Evolutionary conservation across 2,888 invertebrate genomes (phyloP), one percentile per base, ranked within the genome.

Genomic region (Sinelater perroti): DNA sequence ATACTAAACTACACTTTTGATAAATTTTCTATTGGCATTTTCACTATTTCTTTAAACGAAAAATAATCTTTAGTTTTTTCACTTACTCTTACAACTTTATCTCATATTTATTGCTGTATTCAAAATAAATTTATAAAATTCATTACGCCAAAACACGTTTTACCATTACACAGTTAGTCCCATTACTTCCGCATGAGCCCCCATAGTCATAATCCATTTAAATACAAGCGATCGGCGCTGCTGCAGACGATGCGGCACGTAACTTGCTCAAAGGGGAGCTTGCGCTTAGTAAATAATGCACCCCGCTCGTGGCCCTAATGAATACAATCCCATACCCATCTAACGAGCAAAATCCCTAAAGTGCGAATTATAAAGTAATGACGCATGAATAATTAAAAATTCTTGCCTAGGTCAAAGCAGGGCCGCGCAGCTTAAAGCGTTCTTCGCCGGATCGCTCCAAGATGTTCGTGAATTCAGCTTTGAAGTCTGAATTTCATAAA

Each of bases 401-500:
- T 28, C 31, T 42, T 44, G 51, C 36, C 21, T 60, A 56, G 60
- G 60, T 60, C 60, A 60, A 60, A 60, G 59, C 36, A 51, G 35
- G 17, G 20, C 36, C 50, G 33, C 40, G 33, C n/a, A 21, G 24
- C 40, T 44, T 38, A 45, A 59, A 55, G 38, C 36, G 36, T 45
- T 49, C 49, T 50, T 55, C 56, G 54, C 56, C 38, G 24, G 46
- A 59, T 56, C 31, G 46, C 44, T 56, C 33, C 38, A 57, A 55
- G 52, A 57, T 26, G 56, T 47, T 51, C 55, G 11, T 56, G 56
- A 60, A 56, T 56, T 58, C 40, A 54, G 55, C 61, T 61, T 61
- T 61, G 61, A 61, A 55, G 61, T 54, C 40, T 49, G 60, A 62
- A 56, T 62, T 62, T 60, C 60, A 54, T 60, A 60, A 62, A 54